These are phyloP conservation scores for Hippoglossus hippoglossus DNA, from an alignment of 2,797 vertebrate species.

Conservation along the genomic window DNA sequence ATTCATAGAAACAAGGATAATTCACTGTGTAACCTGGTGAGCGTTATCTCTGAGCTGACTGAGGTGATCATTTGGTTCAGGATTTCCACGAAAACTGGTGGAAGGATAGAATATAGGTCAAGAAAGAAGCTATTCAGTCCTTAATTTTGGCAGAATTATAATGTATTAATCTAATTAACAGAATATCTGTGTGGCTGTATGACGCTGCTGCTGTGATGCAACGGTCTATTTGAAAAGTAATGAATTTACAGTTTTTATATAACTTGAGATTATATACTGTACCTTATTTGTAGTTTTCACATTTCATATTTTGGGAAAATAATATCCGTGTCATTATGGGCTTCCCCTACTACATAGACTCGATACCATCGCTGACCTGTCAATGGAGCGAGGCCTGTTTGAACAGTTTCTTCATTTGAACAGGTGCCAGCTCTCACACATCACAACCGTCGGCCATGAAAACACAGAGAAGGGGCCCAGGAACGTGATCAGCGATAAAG, in stretches of 20 bases:
- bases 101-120: no score
- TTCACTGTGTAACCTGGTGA: no score
- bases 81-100: no score
- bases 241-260: background rate
- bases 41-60: no score
- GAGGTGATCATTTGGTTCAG: no score
- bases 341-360: background rate
- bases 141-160: background rate
- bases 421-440: conserved; percentile 66
- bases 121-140: no score
- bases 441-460: conserved; percentile 1
- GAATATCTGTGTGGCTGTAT: background rate
- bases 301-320: background rate
- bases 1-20: no score
- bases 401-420: conserved; percentile 49
- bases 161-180: conserved; percentile 12
- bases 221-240: background rate
- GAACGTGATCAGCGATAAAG: conserved; percentile 9
- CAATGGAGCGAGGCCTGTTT: conserved; percentile 34
- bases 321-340: background rate
- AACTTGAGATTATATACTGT: no score
- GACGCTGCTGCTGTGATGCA: background rate
- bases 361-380: conserved; percentile 1
- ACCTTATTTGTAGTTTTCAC: background rate
- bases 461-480: conserved; percentile 30